Percentiles rank a stretch among this genome's conserved stretches.
These are phyloP conservation scores for Dasyurus viverrinus DNA, from an alignment of 2,113 vertebrate species.

Conservation along the genomic window DNA sequence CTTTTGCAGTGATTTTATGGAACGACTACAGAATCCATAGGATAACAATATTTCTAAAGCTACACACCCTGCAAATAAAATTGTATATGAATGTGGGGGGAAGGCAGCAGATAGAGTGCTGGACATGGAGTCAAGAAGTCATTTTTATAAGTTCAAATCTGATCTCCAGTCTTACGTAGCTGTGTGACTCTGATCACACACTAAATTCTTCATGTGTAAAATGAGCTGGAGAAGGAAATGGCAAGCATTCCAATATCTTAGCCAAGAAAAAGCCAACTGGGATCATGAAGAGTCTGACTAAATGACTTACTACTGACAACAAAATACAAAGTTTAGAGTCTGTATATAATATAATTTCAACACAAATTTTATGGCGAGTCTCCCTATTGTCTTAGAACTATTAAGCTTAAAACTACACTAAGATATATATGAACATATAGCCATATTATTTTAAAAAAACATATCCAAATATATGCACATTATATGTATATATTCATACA, in stretches of 20 bases:
- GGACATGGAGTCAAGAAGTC: too few relatives aligned
- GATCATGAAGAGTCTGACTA: too few relatives aligned
- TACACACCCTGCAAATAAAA: not conserved
- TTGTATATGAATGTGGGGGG: not conserved
- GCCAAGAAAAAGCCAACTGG: too few relatives aligned
- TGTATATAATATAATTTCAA: not conserved
- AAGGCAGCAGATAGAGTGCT: too few relatives aligned
- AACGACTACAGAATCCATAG: not conserved
- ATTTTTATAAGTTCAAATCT: too few relatives aligned
- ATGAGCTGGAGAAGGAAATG: too few relatives aligned
- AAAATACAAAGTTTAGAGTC: not conserved
- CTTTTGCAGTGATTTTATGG: not conserved
- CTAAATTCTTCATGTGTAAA: too few relatives aligned
- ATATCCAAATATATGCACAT: not conserved
- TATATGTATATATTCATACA: too few relatives aligned
- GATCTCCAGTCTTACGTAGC: too few relatives aligned
- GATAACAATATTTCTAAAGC: not conserved
- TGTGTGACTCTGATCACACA: too few relatives aligned
- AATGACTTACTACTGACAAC: too few relatives aligned
- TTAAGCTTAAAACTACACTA: not conserved
- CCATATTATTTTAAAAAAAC: not conserved
- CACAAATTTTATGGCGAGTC: not conserved
- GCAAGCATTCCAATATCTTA: too few relatives aligned
- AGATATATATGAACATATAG: not conserved
- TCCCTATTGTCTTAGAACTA: not conserved